Conservation (phyloP, 37 sponge, comb jelly and placozoan species). For the Beroe forskalii region DNA sequence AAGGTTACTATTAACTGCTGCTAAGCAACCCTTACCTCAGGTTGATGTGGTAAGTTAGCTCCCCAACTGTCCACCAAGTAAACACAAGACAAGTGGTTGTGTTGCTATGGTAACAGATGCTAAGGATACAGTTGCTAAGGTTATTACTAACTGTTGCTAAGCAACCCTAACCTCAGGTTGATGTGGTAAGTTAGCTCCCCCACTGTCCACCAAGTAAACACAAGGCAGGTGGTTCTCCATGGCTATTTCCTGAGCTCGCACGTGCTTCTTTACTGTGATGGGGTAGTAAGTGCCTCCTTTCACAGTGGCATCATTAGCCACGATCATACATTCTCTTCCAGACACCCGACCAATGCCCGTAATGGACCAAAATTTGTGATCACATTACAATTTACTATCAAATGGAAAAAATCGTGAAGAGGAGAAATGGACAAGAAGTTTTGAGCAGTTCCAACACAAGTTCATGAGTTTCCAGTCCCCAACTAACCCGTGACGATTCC, state of each 20-base stretch:
- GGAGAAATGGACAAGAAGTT: no score
- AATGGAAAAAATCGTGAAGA: no score
- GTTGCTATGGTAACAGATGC: no score
- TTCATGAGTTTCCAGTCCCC: no score
- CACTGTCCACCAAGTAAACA: constrained; percentile 58
- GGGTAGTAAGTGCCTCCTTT: constrained; percentile 67
- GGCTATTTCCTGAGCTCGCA: constrained; percentile 66
- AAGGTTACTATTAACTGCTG: no score
- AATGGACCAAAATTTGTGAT: no score
- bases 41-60: constrained; percentile 61
- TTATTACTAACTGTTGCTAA: no score
- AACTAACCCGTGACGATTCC: constrained; percentile 65
- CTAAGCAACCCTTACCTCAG: constrained; percentile 12
- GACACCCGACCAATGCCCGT: constrained; percentile 48
- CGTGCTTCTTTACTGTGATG: constrained; percentile 66
- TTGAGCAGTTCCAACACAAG: no score
- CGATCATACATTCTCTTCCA: constrained; percentile 64
- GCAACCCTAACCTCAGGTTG: constrained; percentile 32
- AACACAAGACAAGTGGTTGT: constrained; percentile 54
- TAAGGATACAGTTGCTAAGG: no score
- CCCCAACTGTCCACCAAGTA: constrained; percentile 62
- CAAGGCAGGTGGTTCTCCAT: constrained; percentile 57
- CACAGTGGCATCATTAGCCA: constrained; percentile 65
- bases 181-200: constrained; percentile 62
- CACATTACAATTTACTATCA: no score